phyloP scores from a whole-genome alignment of 2,113 vertebrate genomes.

The Eulemur macaco region DNA sequence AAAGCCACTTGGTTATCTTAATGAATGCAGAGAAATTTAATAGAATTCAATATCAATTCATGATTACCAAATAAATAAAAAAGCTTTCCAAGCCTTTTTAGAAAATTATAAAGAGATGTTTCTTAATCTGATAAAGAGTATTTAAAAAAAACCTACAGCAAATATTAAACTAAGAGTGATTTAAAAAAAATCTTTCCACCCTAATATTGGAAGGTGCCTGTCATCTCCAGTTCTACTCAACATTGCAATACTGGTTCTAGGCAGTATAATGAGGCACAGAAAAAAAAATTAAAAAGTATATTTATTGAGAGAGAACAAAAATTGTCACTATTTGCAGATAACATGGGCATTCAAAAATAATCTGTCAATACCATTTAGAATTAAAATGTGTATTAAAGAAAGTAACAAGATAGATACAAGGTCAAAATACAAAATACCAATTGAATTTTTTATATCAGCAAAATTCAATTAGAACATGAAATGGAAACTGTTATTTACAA shows the following conservation, averaged over 20 bases:
- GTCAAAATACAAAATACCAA: slow-evolving; percentile 3
- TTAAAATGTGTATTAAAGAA: slow-evolving; percentile 20
- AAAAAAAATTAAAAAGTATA: neutral
- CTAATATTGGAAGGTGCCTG: neutral
- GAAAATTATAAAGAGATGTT: neutral
- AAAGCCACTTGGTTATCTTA: neutral
- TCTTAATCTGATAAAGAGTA: neutral
- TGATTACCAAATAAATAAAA: neutral
- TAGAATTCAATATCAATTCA: neutral
- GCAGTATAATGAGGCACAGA: neutral
- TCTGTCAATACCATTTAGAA: neutral
- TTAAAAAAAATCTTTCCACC: neutral
- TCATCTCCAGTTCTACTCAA: neutral
- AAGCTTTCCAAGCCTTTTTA: neutral
- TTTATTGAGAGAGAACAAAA: neutral
- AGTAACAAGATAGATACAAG: neutral
- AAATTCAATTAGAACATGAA: slow-evolving; percentile 53
- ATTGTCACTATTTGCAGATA: neutral
- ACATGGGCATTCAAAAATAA: slow-evolving; percentile 11
- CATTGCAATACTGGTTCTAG: neutral
- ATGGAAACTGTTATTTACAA: slow-evolving; percentile 31
- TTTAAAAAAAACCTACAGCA: neutral
- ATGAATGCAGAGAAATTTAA: neutral
- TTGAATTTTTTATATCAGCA: neutral
- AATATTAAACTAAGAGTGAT: neutral